Base-by-base conservation (phyloP, 2,797 vertebrate genomes). In the Aselliscus stoliczkanus region DNA sequence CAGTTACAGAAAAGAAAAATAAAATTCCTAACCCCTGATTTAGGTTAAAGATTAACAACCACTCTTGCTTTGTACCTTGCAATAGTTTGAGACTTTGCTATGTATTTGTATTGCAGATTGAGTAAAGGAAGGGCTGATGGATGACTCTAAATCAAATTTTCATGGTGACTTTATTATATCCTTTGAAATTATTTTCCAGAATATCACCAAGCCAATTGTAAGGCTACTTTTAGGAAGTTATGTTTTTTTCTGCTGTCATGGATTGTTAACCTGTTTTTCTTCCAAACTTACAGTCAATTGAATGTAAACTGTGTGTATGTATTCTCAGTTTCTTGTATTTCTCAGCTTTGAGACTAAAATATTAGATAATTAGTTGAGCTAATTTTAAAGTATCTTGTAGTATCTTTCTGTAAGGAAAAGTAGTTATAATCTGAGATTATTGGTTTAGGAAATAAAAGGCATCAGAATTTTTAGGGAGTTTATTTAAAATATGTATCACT, bases 121-220 rank as follows among this genome's bases (percentile, higher is more conserved):
- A 80, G 64, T 95, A 70, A 79, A 90, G n/a, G 34, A 92, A 92
- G 29, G 62, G 18, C 70, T 58, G 17, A 75, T 92, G 80, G 37
- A 86, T 95, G 52, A 56, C 50, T 93, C 37, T 89, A 94, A 94
- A 73, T 94, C 76, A 96, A 0, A 88, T 90, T 81, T 88, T 96
- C 65, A 67, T 92, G 20, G 17, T 95, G 54, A 90, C 77, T 84
- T 89, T 79, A 73, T 67, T 88, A 73, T 64, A 65, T 96, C 60
- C 70, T 96, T 95, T 80, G 70, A 96, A 87, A 69, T 95, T 92
- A 80, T 65, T 96, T 93, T 65, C 72, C 39, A 60, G 83, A 90
- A 64, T 96, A 64, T 82, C 34, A 75, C 70, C 69, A 87, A 89
- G 47, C 58, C 34, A 86, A 31, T 77, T 79, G 39, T 90, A 58